phyloP scores from a whole-genome alignment of 1,140 invertebrate species.

The Linepithema humile region DNA sequence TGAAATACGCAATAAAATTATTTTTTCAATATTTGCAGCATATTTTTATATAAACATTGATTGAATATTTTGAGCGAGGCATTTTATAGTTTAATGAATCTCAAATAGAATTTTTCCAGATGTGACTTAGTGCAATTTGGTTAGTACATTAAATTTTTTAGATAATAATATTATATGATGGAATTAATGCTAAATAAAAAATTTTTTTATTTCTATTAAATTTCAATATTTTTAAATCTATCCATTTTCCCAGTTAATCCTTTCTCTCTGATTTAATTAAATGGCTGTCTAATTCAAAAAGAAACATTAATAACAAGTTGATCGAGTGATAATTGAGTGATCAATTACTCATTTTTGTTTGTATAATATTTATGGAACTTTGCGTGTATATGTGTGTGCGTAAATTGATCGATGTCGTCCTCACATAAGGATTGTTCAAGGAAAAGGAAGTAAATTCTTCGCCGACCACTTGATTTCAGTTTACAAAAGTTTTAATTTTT shows the following conservation, averaged over 20 bases:
- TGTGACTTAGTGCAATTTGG: neutral
- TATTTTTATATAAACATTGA: slow-evolving; percentile 8
- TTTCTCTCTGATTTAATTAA: neutral
- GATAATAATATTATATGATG: neutral
- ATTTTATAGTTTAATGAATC: slow-evolving; percentile 23
- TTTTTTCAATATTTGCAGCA: slow-evolving; percentile 14
- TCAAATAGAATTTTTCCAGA: neutral
- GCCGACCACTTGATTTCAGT: slow-evolving; percentile 69
- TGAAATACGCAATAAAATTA: neutral
- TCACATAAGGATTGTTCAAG: slow-evolving; percentile 4
- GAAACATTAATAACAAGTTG: neutral
- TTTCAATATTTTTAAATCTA: neutral
- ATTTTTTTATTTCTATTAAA: neutral
- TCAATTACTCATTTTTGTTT: neutral
- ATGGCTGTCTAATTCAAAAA: neutral
- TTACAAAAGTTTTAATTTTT: slow-evolving; percentile 84
- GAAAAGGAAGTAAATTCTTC: slow-evolving; percentile 37
- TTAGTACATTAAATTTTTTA: slow-evolving; percentile 3
- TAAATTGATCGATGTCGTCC: neutral
- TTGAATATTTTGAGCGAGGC: neutral
- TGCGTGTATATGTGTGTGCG: neutral
- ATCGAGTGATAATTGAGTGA: neutral
- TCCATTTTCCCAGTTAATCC: neutral
- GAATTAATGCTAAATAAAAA: neutral
- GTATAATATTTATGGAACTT: neutral